Percentiles rank a stretch among this genome's conserved stretches.
Conservation (phyloP, 2,113 vertebrate species). For the Ctenomys sociabilis region DNA sequence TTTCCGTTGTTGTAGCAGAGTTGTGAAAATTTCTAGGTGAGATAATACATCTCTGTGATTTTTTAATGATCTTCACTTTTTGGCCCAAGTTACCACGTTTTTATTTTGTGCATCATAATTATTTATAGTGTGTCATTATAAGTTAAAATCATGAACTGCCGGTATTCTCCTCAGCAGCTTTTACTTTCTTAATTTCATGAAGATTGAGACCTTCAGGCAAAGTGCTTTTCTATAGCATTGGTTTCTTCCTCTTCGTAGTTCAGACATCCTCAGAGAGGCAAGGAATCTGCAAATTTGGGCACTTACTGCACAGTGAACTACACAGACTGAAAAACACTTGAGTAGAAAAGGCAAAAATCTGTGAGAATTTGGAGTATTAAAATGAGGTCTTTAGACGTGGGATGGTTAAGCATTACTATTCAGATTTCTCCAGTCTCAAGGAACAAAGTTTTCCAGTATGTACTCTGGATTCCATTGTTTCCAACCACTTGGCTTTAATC, state of each 20-base stretch:
- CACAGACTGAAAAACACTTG: conserved; percentile 27
- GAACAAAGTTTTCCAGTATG: conserved; percentile 23
- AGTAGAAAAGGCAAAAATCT: not conserved
- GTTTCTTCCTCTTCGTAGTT: not conserved
- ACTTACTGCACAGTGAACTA: not conserved
- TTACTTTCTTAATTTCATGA: conserved; percentile 18
- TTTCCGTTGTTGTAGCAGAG: conserved; percentile 37
- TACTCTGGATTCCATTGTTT: conserved; percentile 51
- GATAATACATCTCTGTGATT: not conserved
- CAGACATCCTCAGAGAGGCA: not conserved
- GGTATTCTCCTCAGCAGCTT: not conserved
- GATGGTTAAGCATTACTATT: conserved; percentile 13
- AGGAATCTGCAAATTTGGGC: not conserved
- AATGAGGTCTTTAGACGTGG: conserved; percentile 9
- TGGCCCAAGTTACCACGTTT: conserved; percentile 12
- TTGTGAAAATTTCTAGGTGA: conserved; percentile 51
- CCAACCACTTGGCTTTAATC: not conserved
- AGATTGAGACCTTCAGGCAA: not conserved
- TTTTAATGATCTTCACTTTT: conserved; percentile 35
- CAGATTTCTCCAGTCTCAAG: conserved; percentile 17
- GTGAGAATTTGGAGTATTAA: conserved; percentile 49
- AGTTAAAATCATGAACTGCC: conserved; percentile 34
- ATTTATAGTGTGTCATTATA: conserved; percentile 27
- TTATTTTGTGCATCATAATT: conserved; percentile 35
- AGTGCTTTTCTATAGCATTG: not conserved